phyloP scores from a whole-genome alignment of 2,113 vertebrate species.

The Asarcornis scutulata region DNA sequence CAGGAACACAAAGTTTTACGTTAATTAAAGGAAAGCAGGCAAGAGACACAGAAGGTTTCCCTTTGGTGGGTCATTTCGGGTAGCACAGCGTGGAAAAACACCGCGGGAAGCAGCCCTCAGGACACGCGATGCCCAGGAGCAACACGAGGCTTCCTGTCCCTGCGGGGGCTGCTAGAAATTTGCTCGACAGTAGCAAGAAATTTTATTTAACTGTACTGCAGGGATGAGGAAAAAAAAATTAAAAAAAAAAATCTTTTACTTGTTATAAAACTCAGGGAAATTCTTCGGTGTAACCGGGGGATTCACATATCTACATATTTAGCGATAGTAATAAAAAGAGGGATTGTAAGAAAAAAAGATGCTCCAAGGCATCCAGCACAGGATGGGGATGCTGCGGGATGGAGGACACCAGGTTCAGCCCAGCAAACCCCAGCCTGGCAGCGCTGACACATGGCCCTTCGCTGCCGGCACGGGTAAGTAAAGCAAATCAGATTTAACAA shows the following conservation, averaged over 20 bases:
- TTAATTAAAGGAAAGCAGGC: neutral
- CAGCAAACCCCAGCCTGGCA: neutral
- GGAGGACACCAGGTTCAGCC: neutral
- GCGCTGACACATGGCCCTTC: neutral
- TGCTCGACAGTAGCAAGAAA: neutral
- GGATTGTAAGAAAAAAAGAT: neutral
- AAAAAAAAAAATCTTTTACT: neutral
- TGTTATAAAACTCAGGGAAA: neutral
- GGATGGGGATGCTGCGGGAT: rapidly evolving
- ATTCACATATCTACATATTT: neutral
- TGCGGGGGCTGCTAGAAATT: neutral
- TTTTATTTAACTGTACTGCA: neutral
- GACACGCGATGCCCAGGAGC: rapidly evolving
- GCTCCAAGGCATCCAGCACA: neutral
- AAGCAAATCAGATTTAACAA: neutral
- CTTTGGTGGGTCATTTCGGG: neutral
- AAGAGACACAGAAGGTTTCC: neutral
- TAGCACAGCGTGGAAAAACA: neutral
- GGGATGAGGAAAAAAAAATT: neutral
- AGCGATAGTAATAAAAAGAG: neutral
- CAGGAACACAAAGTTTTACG: neutral
- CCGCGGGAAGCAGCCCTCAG: rapidly evolving
- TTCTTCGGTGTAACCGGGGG: neutral
- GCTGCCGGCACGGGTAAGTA: neutral
- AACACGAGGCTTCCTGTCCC: neutral